Conservation (phyloP, 2,797 vertebrate genomes). For the Galago senegalensis region DNA sequence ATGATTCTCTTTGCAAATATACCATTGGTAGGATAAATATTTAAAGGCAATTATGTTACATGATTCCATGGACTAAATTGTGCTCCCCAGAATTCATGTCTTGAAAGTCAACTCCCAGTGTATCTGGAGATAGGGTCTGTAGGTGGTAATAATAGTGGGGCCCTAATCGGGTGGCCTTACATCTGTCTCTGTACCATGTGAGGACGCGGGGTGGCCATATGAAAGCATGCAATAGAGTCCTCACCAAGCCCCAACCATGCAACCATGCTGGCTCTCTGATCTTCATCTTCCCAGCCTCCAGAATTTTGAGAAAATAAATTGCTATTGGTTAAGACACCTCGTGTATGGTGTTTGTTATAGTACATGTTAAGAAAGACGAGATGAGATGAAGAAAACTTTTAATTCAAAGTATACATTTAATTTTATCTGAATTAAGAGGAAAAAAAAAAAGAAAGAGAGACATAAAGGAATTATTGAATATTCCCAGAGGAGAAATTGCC, state of each 20-base stretch:
- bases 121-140: neutral
- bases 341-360: neutral
- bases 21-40: neutral
- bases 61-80: neutral
- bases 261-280: neutral
- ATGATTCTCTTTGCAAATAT: constrained; percentile 16
- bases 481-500: neutral
- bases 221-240: neutral
- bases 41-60: constrained; percentile 9
- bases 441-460: constrained; percentile 25
- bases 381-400: neutral
- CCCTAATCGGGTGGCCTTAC: neutral
- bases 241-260: neutral
- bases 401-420: constrained; percentile 18
- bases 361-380: neutral
- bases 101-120: neutral
- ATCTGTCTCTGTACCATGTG: neutral
- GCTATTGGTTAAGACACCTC: neutral
- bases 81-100: neutral
- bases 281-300: neutral
- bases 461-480: neutral
- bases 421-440: constrained; percentile 26
- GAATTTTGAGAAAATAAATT: neutral
- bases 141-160: neutral
- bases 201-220: neutral